Evolutionary conservation across 2,888 invertebrate genomes (phyloP), one percentile per base, ranked within the genome.

Genomic region (Agriopis leucophaearia): DNA sequence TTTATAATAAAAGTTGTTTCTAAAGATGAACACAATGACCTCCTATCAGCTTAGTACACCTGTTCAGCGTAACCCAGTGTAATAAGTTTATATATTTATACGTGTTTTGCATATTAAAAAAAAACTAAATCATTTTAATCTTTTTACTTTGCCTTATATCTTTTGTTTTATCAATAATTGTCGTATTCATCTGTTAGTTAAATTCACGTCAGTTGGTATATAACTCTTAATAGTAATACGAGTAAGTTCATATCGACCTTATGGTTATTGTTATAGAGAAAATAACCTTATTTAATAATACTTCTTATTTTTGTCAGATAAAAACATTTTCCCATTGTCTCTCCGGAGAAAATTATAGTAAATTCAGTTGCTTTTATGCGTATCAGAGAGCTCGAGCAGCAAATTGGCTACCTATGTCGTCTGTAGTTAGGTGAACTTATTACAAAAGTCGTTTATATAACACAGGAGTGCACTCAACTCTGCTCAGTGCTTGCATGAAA

Each of bases 361-460:
- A 69, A 61, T 70, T 63, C 40, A 56, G 36, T 71, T 61, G 44
- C 47, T 59, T 58, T 62, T 76, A 74, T 71, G 57, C 71, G 47
- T 67, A 73, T 70, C 64, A 76, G 72, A 15, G 45, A 61, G 78
- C 77, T 80, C 62, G 52, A 71, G 74, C 82, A 79, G 77, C 75
- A 82, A 84, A 85, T 84, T 83, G 81, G 83, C 84, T 83, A 78
- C 76, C 78, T 78, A 80, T 85, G 86, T 84, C 83, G 78, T 74
- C 78, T 79, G 81, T 82, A 84, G 86, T 86, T 86, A 85, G 82
- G 81, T 78, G 78, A 86, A 88, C 86, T 88, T 85, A 86, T 88
- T 85, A 85, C 84, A 79, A 75, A 84, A 88, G 86, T 84, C 81
- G 85, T 86, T 88, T 84, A 82, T 78, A 78, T 78, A 82, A 87